Percentiles rank a stretch among this genome's conserved stretches.
These are phyloP conservation scores for Stichopus chloronotus DNA, from an alignment of 35 echinoderm and acorn worm species.

Conservation along the genomic window DNA sequence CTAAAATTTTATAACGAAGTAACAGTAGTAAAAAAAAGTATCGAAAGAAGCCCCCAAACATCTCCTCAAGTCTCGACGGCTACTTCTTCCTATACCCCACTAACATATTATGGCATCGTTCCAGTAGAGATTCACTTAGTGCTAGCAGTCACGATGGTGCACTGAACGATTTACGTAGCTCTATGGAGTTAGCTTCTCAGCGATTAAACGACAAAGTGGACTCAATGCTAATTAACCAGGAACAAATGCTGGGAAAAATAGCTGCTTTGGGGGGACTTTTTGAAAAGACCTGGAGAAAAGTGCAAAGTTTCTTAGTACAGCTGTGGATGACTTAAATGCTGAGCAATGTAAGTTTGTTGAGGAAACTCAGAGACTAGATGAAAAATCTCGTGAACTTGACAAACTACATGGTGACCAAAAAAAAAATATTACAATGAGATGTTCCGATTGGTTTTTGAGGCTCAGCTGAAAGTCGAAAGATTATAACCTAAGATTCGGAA, in stretches of 20 bases:
- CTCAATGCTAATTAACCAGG: not conserved
- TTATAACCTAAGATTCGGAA: slow-evolving; percentile 8
- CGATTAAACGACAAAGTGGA: not conserved
- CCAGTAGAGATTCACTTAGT: too few species aligned
- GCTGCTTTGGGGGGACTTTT: not conserved
- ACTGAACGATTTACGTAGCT: not conserved
- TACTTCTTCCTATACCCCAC: too few species aligned
- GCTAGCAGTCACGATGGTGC: not conserved
- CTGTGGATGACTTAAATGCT: not conserved
- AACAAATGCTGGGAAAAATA: not conserved
- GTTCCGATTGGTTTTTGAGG: not conserved
- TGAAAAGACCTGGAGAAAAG: not conserved
- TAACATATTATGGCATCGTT: too few species aligned
- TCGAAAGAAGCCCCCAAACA: too few species aligned
- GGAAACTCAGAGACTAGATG: slow-evolving; percentile 1
- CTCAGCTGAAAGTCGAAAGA: slow-evolving; percentile 7
- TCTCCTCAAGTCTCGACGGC: too few species aligned
- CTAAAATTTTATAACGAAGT: too few species aligned
- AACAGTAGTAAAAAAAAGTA: too few species aligned
- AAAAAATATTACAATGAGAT: not conserved
- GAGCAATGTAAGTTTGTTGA: not conserved
- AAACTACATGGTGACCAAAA: not conserved
- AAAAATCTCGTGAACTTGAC: not conserved
- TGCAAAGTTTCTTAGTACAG: not conserved
- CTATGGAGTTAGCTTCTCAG: not conserved